Percentiles rank a stretch among this genome's conserved stretches.
phyloP scores from a whole-genome alignment of 2,797 vertebrate species.

The Stomatorhinus walkeri region DNA sequence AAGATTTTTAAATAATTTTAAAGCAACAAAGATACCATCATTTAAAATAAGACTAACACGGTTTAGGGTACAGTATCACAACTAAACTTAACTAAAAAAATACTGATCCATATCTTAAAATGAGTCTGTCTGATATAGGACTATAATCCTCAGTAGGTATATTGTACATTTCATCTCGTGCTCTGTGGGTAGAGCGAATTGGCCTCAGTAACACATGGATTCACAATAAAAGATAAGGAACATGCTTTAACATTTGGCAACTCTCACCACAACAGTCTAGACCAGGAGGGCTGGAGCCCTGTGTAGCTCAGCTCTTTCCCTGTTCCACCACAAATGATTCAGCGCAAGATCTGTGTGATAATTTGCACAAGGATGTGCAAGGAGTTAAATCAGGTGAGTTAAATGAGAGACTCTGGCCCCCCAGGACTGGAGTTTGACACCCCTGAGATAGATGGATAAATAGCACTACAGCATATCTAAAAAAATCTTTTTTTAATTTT shows the following conservation, averaged over 20 bases:
- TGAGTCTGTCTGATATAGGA: neutral
- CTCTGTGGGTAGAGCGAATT: neutral
- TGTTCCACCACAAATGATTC: neutral
- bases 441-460: neutral
- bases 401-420: neutral
- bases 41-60: neutral
- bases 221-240: neutral
- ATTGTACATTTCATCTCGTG: neutral
- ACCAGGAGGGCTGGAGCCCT: neutral
- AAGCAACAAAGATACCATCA: neutral
- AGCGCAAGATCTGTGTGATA: neutral
- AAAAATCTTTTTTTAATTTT: neutral
- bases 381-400: neutral
- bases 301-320: neutral
- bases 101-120: neutral
- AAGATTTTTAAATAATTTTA: neutral
- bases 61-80: neutral
- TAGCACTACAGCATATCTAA: neutral
- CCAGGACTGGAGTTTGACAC: neutral
- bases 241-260: neutral
- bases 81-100: neutral
- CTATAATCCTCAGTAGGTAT: neutral
- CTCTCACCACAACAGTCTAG: neutral
- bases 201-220: neutral
- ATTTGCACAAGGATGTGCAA: neutral